Conservation (phyloP, 2,888 invertebrate genomes). For the Lasius fuliginosus region DNA sequence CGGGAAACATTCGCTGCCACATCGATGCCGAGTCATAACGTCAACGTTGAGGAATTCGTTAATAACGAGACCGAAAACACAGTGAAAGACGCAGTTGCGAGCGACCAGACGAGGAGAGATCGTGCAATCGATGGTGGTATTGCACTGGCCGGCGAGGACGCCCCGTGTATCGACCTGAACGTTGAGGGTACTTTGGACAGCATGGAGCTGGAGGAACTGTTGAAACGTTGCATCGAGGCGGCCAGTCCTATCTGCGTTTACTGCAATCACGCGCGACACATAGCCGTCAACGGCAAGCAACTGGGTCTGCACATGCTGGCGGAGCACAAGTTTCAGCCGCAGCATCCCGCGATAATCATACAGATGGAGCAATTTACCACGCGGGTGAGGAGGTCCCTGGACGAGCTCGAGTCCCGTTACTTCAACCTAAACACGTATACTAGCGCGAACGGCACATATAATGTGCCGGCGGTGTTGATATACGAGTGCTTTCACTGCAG, state of each 20-base stretch:
- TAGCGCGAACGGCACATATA: conserved; percentile 87
- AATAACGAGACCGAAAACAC: conserved; percentile 40
- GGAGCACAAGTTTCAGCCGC: conserved; percentile 91
- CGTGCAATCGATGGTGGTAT: conserved; percentile 83
- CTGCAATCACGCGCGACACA: conserved; percentile 94
- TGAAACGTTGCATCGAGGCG: conserved; percentile 91
- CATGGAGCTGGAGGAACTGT: conserved; percentile 90
- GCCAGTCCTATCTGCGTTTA: conserved; percentile 92
- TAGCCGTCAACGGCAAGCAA: conserved; percentile 94
- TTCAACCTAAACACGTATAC: conserved; percentile 92
- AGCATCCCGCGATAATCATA: conserved; percentile 85
- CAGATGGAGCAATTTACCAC: conserved; percentile 88
- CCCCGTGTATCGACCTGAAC: conserved; percentile 90
- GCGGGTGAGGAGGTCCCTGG: conserved; percentile 89
- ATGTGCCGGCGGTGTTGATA: conserved; percentile 89
- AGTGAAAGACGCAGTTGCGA: background rate
- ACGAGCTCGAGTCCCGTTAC: conserved; percentile 89
- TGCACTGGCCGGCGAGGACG: conserved; percentile 89
- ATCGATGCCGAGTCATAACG: background rate
- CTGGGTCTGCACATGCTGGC: conserved; percentile 93
- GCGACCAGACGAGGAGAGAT: conserved; percentile 22
- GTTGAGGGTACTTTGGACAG: conserved; percentile 92
- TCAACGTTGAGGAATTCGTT: background rate
- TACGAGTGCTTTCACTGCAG: conserved; percentile 96
- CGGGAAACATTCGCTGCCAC: background rate